Base-by-base conservation (phyloP, 2,888 invertebrate species). In the Griposia aprilina region DNA sequence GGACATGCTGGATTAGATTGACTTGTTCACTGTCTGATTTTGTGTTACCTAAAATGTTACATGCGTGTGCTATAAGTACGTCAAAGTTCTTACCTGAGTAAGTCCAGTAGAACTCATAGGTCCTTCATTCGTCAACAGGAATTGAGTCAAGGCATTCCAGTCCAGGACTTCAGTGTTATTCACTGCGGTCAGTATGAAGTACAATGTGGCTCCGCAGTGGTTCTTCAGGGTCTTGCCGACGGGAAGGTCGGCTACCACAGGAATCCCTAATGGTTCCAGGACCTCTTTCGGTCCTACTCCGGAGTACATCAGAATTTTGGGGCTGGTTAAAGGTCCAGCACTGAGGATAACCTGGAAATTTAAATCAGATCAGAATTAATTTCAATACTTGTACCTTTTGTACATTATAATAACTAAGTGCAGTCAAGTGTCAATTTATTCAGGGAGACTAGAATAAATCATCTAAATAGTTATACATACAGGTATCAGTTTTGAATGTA, bases 221-320 rank as follows among this genome's bases (percentile, higher is more conserved):
- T 98, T 98, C 81, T 97, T 97, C 52, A 98, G 88, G 91, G 97
- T 97, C 86, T 97, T 93, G 0, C 98, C 98, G 0, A 98, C 98
- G 0, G 97, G 97, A 15, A 98, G 93, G 86, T 98, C 97, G 45
- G 97, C 97, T n/a, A 97, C 90, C 23, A 97, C 94, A 5, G 96
- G 95, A 57, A 98, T 97, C 17, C 96, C 94, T 45, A 97, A 94
- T 36, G 93, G 90, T 8, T 95, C 90, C 1, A 98, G 90, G 60
- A 97, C 97, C 0, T 95, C 93, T 82, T 94, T 95, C 0, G 98
- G 97, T 1, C 98, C 98, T 23, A 98, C 95, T 52, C 98, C 98
- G 0, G 98, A 98, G 17, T 97, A 93, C 65, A 98, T 90, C 0
- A 98, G 94, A 17, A 98, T 92, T 83, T 98, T 97, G 0, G 98